These are phyloP conservation scores for Melieria omissa DNA, from an alignment of 2,888 invertebrate species.

Conservation along the genomic window DNA sequence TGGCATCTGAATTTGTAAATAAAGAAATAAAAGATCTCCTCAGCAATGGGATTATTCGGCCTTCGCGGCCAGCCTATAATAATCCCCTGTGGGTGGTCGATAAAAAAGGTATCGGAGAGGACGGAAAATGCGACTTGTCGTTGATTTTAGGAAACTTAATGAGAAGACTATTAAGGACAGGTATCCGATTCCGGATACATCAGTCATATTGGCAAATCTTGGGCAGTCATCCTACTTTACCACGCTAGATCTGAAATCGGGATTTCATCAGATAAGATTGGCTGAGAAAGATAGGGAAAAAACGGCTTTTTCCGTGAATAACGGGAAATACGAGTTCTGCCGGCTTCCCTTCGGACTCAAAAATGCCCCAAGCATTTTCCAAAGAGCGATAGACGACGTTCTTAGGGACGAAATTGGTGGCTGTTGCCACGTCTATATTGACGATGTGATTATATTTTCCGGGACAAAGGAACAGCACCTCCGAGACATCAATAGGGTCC, in stretches of 20 bases:
- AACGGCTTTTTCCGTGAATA: slow-evolving; percentile 14
- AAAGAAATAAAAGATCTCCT: slow-evolving; percentile 3
- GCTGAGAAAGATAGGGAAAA: slow-evolving; percentile 30
- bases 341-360: slow-evolving; percentile 19
- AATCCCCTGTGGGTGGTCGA: not conserved
- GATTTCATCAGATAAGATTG: slow-evolving; percentile 34
- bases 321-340: slow-evolving; percentile 14
- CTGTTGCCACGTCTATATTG: slow-evolving; percentile 29
- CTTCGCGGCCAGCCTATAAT: not conserved
- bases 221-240: slow-evolving; percentile 22
- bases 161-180: not conserved
- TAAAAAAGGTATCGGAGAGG: slow-evolving; percentile 20
- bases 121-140: slow-evolving; percentile 18
- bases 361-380: slow-evolving; percentile 21
- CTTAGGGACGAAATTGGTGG: not conserved
- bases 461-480: slow-evolving; percentile 8
- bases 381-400: slow-evolving; percentile 17
- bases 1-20: slow-evolving; percentile 5
- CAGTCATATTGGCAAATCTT: slow-evolving; percentile 21
- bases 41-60: not conserved
- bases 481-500: slow-evolving; percentile 12
- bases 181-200: not conserved
- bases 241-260: slow-evolving; percentile 26
- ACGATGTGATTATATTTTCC: slow-evolving; percentile 9
- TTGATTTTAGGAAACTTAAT: slow-evolving; percentile 23